Percentiles rank a stretch among this genome's conserved stretches.
Evolutionary conservation across 2,888 invertebrate species (phyloP).

Genomic region (Drosophila ustulata): DNA sequence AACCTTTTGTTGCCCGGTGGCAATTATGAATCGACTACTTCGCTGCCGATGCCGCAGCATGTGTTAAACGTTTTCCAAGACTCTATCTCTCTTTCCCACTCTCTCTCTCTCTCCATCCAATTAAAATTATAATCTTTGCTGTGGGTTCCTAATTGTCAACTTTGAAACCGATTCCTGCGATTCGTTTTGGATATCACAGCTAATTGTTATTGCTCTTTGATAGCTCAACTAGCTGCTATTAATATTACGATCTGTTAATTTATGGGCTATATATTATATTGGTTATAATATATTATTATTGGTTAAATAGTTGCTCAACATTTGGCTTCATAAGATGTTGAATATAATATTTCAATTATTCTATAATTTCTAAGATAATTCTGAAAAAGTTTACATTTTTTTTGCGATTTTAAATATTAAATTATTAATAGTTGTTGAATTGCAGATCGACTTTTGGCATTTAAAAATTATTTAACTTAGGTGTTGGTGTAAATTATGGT

Average conservation of each 20-base stretch:
- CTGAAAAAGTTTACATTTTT: no score
- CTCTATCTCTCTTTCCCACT: slow-evolving; percentile 17
- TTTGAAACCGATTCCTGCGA: background rate
- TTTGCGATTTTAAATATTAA: no score
- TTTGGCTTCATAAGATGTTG: no score
- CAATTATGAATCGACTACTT: slow-evolving; percentile 42
- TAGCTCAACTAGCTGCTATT: background rate
- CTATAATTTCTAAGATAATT: no score
- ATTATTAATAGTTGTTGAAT: no score
- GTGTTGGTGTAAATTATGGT: no score
- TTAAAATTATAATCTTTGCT: slow-evolving; percentile 23
- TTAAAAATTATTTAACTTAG: no score
- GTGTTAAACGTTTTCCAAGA: slow-evolving; percentile 66
- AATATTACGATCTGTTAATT: background rate
- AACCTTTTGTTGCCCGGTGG: slow-evolving; percentile 19
- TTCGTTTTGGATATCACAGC: background rate
- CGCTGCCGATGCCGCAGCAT: slow-evolving; percentile 9
- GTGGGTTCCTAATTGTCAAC: slow-evolving; percentile 19
- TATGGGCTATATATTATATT: no score
- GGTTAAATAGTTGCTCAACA: no score
- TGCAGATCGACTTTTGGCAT: no score
- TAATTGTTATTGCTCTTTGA: background rate
- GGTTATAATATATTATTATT: no score
- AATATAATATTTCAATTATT: background rate
- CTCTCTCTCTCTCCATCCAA: slow-evolving; percentile 21